Conservation (phyloP, 2,888 invertebrate species). For the Lacanobia oleracea region DNA sequence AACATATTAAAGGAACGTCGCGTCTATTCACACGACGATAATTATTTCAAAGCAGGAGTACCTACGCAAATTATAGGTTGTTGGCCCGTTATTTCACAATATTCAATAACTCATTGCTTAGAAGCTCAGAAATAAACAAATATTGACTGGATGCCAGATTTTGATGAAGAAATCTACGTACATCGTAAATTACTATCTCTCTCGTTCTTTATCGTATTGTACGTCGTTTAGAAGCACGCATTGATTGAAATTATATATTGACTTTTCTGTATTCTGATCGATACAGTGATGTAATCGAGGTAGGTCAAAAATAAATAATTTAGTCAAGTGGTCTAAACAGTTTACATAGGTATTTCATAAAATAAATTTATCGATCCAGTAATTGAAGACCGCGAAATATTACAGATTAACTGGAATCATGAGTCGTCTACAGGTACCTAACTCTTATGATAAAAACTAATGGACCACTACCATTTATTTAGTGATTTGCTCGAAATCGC, state of each 20-base stretch:
- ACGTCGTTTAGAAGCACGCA: not conserved
- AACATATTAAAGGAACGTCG: slow-evolving; percentile 8
- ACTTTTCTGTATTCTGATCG: not conserved
- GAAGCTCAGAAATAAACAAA: slow-evolving; percentile 42
- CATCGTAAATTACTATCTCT: slow-evolving; percentile 13
- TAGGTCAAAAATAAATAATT: slow-evolving; percentile 24
- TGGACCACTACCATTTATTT: not conserved
- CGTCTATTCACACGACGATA: slow-evolving; percentile 3
- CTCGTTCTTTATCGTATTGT: not conserved
- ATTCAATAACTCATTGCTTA: slow-evolving; percentile 18
- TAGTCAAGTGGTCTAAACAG: not conserved
- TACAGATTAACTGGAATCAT: not conserved
- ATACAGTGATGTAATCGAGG: not conserved
- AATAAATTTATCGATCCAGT: not conserved
- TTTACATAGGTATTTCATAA: not conserved
- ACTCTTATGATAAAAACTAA: not conserved
- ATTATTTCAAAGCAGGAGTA: slow-evolving; percentile 39
- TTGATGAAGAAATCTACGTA: slow-evolving; percentile 25
- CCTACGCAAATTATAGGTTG: slow-evolving; percentile 40
- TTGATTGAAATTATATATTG: slow-evolving; percentile 4
- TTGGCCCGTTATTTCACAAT: slow-evolving; percentile 48
- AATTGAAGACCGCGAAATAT: slow-evolving; percentile 11
- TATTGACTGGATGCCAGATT: slow-evolving; percentile 64
- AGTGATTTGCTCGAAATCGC: not conserved
- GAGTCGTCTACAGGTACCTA: no score